Evolutionary conservation across 2,888 invertebrate species (phyloP), one percentile per base, ranked within the genome.

Genomic region (Maniola hyperantus): DNA sequence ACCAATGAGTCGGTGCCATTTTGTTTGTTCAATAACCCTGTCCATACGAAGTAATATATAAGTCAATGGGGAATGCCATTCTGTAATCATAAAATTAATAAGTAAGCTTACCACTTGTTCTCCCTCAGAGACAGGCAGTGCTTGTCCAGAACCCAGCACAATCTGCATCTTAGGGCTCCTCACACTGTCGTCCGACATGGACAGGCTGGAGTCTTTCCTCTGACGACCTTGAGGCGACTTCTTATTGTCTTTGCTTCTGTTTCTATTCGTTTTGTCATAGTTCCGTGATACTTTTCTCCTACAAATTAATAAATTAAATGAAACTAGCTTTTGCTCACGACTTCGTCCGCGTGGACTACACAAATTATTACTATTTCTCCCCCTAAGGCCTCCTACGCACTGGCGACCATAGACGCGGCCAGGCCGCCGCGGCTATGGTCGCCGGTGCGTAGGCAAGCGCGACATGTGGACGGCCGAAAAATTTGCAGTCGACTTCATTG

Each of bases 111-210:
- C 94, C 76, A 94, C 92, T 93, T 94, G 90, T 80, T 94, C 94
- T 7, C 94, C 94, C 79, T 93, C 93, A 64, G 93, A 93, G 13
- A 94, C 83, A 1, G 93, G 93, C 59, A 94, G 83, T n/a, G 93
- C 87, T 65, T 90, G 86, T 26, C 93, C 93, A 15, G 92, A 92
- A 0, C 93, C 93, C 18, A 93, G 87, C 2, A 93, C 87, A 71
- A 93, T 89, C 70, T 92, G 92, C 86, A 93, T 82, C 72, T 90
- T 89, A 8, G 89, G 88, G 72, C 89, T 91, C 69, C 86, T 88
- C 10, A 77, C 69, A 75, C 78, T 85, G n/a, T 89, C 89, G 51
- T 89, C 89, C 6, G 89, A 86, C 57, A 88, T 70, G 5, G 89
- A 87, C 59, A 87, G 70, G 72, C 80, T 81, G 0, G 88, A 89